Percentiles rank a stretch among this genome's conserved stretches.
Conservation (phyloP, 2,888 invertebrate species). For the Tenodera sinensis region DNA sequence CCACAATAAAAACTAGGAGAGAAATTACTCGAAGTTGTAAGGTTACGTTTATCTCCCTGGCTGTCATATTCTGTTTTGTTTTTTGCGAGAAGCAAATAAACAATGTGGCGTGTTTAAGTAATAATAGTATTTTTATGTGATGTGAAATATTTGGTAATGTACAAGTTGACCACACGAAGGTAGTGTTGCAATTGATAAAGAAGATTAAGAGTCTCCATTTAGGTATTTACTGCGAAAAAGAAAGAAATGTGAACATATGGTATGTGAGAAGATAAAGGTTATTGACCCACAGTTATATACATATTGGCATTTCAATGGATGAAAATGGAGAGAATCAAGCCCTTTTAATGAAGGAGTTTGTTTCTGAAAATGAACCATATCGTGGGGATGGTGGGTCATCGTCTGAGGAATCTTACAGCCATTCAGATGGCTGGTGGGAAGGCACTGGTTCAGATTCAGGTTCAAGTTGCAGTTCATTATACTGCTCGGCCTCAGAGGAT, state of each 20-base stretch:
- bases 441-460: conserved; percentile 30
- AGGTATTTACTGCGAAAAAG: neutral
- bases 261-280: neutral
- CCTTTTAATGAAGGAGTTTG: conserved; percentile 22
- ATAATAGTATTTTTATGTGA: neutral
- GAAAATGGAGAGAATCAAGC: conserved; percentile 28
- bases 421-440: conserved; percentile 33
- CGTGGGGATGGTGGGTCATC: conserved; percentile 27
- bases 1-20: no score
- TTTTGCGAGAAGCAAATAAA: neutral
- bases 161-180: neutral
- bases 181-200: neutral
- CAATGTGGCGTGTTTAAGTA: neutral
- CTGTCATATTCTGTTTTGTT: neutral
- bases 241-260: neutral
- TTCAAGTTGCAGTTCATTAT: conserved; percentile 32
- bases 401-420: conserved; percentile 25
- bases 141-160: neutral
- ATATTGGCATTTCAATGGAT: conserved; percentile 15
- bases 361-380: conserved; percentile 25
- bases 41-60: neutral
- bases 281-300: neutral
- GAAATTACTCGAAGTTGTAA: no score
- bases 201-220: neutral
- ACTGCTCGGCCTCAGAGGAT: conserved; percentile 32